A percentile compares a stretch with the other conserved stretches of the same genome.
Conservation (phyloP, 2,888 invertebrate species). For the Geotrupes spiniger region DNA sequence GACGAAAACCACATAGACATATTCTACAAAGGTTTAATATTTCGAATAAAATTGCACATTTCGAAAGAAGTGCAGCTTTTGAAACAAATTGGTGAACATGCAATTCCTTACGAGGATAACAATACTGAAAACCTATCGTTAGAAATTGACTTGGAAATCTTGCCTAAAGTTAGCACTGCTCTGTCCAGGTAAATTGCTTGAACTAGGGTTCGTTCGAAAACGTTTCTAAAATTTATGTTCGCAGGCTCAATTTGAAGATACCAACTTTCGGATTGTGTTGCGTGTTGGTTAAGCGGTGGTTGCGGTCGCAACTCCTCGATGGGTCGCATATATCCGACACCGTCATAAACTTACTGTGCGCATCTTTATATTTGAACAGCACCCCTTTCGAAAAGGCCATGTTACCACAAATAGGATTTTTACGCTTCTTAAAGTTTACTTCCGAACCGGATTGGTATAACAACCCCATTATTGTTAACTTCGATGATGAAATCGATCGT, state of each 20-base stretch:
- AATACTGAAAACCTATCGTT: slow-evolving; percentile 67
- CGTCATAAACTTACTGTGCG: slow-evolving; percentile 78
- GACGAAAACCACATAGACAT: slow-evolving; percentile 58
- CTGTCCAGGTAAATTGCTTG: slow-evolving; percentile 69
- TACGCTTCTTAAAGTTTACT: slow-evolving; percentile 71
- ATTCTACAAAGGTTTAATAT: slow-evolving; percentile 62
- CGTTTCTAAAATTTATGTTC: too few relatives aligned
- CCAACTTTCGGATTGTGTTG: slow-evolving; percentile 75
- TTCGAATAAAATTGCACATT: slow-evolving; percentile 74
- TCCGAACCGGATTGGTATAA: slow-evolving; percentile 72
- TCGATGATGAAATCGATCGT: slow-evolving; percentile 75
- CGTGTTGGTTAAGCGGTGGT: slow-evolving; percentile 85
- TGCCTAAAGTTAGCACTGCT: slow-evolving; percentile 76
- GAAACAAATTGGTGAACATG: slow-evolving; percentile 61
- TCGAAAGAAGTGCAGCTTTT: slow-evolving; percentile 77
- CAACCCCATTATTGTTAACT: slow-evolving; percentile 79
- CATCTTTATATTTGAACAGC: slow-evolving; percentile 66
- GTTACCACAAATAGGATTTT: slow-evolving; percentile 69
- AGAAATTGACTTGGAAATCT: slow-evolving; percentile 65
- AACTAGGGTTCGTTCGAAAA: too few relatives aligned
- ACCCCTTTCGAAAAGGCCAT: slow-evolving; percentile 55
- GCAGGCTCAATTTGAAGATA: slow-evolving; percentile 69
- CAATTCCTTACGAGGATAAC: slow-evolving; percentile 66
- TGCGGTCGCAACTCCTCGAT: slow-evolving; percentile 75
- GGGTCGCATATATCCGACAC: slow-evolving; percentile 65